Base-by-base conservation (phyloP, 2,888 invertebrate species). In the Scotopteryx bipunctaria region DNA sequence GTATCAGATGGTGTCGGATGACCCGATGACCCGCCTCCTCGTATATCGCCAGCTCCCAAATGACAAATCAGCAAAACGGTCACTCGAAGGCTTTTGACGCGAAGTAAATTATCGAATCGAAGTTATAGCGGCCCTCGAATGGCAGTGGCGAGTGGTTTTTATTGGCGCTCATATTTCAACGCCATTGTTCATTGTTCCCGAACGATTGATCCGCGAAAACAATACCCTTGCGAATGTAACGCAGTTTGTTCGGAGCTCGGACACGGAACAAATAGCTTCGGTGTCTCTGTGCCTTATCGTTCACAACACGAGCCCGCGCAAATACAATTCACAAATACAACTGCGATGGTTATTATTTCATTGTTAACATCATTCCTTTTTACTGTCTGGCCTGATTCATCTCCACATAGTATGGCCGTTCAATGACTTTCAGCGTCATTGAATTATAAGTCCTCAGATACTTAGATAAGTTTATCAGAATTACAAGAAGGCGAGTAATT, bases 91-190 rank as follows among this genome's bases (percentile, higher is more conserved):
- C 27, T 17, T 14, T 14, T 5, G 33, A 23, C 42, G 36, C 29
- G 13, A 31, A 5, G 9, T 32, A 19, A 38, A 38, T 49, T 32
- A 42, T 49, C 31, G 17, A 32, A 38, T 37, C 5, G 49, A 37
- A 38, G 38, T 32, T 23, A 32, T 36, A 27, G 36, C 29, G 11
- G 19, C 11, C 46, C 31, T 21, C 29, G 9, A 31, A 35, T 15
- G 35, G 19, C 35, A 31, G 43, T 8, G 42, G 42, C 45, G 52
- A 38, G 42, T 47, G 46, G 41, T 52, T 38, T 46, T 53, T 53
- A 53, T 46, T 38, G 52, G 25, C 37, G 37, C 21, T 47, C 42
- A 42, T 46, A 52, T 52, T 38, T 52, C 42, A 52, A 19, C 19
- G 41, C 8, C 29, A 41, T 41, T 37, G 46, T 27, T 38, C 31